A percentile compares a stretch with the other conserved stretches of the same genome.
These are phyloP conservation scores for Eleutherodactylus coqui DNA, from an alignment of 2,797 vertebrate species.

Conservation along the genomic window DNA sequence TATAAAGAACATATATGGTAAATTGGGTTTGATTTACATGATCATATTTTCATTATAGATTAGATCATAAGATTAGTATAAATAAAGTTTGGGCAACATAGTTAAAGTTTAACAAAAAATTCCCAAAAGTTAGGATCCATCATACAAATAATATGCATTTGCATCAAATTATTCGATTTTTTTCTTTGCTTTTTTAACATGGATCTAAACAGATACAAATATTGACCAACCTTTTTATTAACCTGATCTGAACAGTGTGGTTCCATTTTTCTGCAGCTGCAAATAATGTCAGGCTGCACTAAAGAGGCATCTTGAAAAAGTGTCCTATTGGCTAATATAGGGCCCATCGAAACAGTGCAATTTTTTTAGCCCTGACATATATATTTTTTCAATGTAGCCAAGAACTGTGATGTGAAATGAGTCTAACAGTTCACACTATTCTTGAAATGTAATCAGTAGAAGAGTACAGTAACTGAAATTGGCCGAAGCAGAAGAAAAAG, in stretches of 20 bases:
- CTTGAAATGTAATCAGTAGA: neutral
- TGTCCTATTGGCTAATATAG: neutral
- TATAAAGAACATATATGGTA: too few relatives aligned
- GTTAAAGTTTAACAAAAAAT: too few relatives aligned
- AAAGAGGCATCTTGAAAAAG: neutral
- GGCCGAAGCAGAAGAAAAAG: neutral
- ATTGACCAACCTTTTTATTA: neutral
- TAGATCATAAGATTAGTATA: neutral
- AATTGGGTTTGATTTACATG: too few relatives aligned
- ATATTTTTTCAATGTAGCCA: neutral
- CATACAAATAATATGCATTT: neutral
- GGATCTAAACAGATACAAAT: neutral
- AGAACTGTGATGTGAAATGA: neutral
- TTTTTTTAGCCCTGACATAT: too few relatives aligned
- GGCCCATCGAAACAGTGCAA: neutral
- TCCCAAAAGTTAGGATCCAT: too few relatives aligned
- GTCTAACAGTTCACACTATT: neutral
- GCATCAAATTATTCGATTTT: neutral
- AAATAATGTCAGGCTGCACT: neutral
- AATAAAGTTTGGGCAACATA: neutral
- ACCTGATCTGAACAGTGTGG: too few relatives aligned
- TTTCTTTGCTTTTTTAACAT: neutral
- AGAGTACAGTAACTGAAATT: neutral
- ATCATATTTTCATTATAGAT: too few relatives aligned
- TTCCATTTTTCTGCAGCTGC: neutral